Conservation (phyloP, 2,113 vertebrate genomes). For the Prunella fulvescens region DNA sequence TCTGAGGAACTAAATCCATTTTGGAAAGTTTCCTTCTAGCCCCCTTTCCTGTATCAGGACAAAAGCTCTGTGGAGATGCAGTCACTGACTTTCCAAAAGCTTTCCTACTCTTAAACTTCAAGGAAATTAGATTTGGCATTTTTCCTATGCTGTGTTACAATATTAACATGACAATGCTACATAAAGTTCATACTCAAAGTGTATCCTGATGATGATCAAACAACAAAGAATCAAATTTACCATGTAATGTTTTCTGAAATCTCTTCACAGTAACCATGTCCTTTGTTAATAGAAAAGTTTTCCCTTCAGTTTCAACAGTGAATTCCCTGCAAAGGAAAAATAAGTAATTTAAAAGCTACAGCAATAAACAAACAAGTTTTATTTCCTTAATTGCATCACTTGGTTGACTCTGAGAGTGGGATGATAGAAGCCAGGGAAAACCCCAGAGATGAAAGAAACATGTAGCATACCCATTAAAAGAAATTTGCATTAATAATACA, state of each 20-base stretch:
- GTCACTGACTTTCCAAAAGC: neutral
- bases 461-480: neutral
- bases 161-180: neutral
- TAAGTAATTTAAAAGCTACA: neutral
- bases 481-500: neutral
- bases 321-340: conserved; percentile 82
- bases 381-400: neutral
- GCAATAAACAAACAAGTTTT: neutral
- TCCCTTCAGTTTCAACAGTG: conserved; percentile 90
- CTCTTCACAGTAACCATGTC: conserved; percentile 94
- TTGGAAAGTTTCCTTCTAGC: neutral
- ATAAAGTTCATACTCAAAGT: neutral
- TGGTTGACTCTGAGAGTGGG: neutral
- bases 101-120: neutral
- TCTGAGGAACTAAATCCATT: neutral
- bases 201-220: neutral
- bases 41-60: neutral
- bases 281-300: conserved; percentile 89
- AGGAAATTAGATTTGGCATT: neutral
- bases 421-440: neutral
- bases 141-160: neutral
- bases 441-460: neutral
- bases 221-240: conserved; percentile 69
- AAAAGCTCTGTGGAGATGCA: neutral
- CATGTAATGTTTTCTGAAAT: conserved; percentile 94